Evolutionary conservation across 2,113 vertebrate genomes (phyloP).

Genomic region (Ceratotherium simum): DNA sequence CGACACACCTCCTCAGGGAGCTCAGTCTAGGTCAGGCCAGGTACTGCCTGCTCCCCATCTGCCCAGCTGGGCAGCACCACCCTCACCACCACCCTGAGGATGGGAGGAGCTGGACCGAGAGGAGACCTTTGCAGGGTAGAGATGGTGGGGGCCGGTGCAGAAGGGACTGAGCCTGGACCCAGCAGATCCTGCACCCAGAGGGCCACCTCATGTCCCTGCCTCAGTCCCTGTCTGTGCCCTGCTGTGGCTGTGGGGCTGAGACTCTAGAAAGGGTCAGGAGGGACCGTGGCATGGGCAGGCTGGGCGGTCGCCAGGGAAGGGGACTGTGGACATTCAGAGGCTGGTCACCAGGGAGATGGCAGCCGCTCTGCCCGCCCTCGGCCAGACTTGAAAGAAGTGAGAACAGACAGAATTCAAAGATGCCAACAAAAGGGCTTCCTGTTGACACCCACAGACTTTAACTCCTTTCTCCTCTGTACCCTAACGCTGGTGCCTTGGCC

Average conservation of each 20-base stretch:
- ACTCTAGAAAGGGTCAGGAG: background rate
- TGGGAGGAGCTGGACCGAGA: accelerated
- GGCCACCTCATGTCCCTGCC: background rate
- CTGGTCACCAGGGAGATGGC: conserved; percentile 62
- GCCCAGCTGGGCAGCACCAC: accelerated
- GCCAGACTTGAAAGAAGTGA: conserved; percentile 44
- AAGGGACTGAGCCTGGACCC: background rate
- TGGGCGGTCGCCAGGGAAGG: background rate
- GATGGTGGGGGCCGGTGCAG: background rate
- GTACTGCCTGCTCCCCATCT: background rate
- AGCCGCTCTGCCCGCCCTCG: conserved; percentile 9
- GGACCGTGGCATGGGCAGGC: background rate
- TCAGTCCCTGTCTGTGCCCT: too few relatives aligned
- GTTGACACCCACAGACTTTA: background rate
- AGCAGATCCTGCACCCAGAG: background rate
- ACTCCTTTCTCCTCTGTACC: background rate
- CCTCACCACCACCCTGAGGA: background rate
- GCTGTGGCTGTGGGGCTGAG: background rate
- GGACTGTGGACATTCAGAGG: conserved; percentile 1
- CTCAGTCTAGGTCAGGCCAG: background rate
- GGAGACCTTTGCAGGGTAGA: background rate
- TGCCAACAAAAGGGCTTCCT: conserved; percentile 59
- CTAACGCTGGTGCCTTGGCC: background rate
- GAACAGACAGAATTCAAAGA: conserved; percentile 51
- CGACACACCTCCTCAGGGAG: background rate